These are phyloP conservation scores for Halcyon chelicuti DNA, from an alignment of 2,797 vertebrate genomes.

Conservation along the genomic window DNA sequence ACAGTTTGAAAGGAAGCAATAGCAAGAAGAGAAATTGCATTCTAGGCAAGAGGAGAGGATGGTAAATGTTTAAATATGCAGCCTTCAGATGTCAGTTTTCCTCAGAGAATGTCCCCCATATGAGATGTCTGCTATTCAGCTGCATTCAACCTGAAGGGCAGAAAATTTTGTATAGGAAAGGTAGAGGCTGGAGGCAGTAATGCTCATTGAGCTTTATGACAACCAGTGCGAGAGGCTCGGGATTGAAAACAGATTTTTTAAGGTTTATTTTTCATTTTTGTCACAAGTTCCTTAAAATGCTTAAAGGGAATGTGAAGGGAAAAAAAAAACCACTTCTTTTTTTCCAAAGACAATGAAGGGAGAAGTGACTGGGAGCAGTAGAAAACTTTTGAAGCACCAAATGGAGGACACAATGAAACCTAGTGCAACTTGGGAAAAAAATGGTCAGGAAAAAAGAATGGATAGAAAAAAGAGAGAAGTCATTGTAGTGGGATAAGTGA, in stretches of 20 bases:
- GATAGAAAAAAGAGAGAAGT: neutral
- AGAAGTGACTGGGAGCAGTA: neutral
- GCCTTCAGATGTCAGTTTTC: conserved; percentile 61
- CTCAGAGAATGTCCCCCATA: conserved; percentile 47
- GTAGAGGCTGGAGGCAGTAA: conserved; percentile 47
- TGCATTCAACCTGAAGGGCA: conserved; percentile 32
- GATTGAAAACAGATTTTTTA: conserved; percentile 54
- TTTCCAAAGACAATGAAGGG: conserved; percentile 19
- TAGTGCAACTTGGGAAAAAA: neutral
- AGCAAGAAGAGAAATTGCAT: conserved; percentile 45
- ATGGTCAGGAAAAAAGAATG: neutral
- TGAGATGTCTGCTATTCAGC: conserved; percentile 35
- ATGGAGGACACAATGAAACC: neutral
- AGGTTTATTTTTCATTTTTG: conserved; percentile 63
- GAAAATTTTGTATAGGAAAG: conserved; percentile 40
- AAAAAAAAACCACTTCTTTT: neutral
- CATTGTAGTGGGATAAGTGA: neutral
- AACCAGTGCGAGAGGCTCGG: conserved; percentile 1
- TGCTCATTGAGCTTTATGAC: conserved; percentile 50
- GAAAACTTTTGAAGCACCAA: neutral
- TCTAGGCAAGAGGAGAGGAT: conserved; percentile 29
- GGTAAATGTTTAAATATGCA: conserved; percentile 66
- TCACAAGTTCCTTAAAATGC: conserved; percentile 47
- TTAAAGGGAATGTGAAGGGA: neutral
- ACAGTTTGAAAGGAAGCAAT: conserved; percentile 50